Base-by-base conservation (phyloP, 2,113 vertebrate genomes). In the Sturnus vulgaris region DNA sequence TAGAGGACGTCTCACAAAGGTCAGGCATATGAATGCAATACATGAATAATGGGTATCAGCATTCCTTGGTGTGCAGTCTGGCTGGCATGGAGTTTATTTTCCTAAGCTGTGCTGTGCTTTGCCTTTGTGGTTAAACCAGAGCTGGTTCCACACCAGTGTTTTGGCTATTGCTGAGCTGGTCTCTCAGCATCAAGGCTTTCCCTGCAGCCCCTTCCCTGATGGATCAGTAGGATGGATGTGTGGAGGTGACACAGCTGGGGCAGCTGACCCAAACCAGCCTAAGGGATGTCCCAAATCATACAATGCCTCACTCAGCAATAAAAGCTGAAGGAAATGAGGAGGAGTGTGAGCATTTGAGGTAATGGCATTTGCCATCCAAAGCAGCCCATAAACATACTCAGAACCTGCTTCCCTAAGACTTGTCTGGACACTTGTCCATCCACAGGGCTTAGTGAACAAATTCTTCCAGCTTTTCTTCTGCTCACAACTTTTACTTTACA, bases 321-420 rank as follows among this genome's bases (percentile, higher is more conserved):
- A 49, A 65, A 40, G 2, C 6, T 46, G 24, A 46, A 12, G 11
- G 18, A 76, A 79, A 79, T n/a, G 8, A 52, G 21, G 4, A 70
- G 37, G 25, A 49, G 13, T 3, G 4, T 20, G 15, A 82, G 6
- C 10, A n/a, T 33, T 30, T 42, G 15, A 7, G 8, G 4, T 40
- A 44, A 24, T 20, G 17, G 11, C 2, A 25, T 85, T 69, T 65
- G 24, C 24, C 6, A 39, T 61, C 16, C 19, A n/a, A 77, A 72
- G 11, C 4, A 50, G 16, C 4, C 0, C 2, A 24, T 5, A 27
- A 0, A 0, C 1, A 3, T 8, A 8, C 16, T 53, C 42, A 66
- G 42, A 22, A 11, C 13, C 3, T 61, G 16, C 16, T 77, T 84
- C 27, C 30, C 56, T 20, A 20, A 30, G 28, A 59, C 17, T 3